phyloP scores from a whole-genome alignment of 2,888 invertebrate genomes.

The Agrochola lota region DNA sequence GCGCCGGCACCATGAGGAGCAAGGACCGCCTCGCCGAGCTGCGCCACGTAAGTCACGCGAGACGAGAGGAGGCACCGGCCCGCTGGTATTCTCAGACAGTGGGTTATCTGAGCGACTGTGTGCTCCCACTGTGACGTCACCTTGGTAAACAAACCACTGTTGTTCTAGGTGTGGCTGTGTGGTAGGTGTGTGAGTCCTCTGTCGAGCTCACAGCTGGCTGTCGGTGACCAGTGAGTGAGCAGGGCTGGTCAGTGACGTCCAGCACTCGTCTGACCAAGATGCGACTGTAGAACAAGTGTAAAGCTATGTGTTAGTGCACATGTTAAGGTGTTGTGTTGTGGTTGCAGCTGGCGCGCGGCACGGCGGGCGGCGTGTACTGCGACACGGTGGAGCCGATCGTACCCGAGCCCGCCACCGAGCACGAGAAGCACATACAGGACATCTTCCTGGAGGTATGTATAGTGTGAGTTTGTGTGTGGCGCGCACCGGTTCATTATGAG shows the following conservation, averaged over 20 bases:
- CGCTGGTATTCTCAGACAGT: neutral
- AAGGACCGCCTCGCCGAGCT: constrained; percentile 87
- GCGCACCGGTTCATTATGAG: constrained; percentile 48
- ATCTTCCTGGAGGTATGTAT: constrained; percentile 79
- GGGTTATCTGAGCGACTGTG: constrained; percentile 1
- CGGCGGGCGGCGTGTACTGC: constrained; percentile 70
- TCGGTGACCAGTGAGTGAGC: neutral
- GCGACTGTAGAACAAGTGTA: neutral
- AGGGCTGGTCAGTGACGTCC: neutral
- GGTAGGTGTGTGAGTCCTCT: neutral
- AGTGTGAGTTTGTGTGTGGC: neutral
- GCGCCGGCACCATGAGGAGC: constrained; percentile 77
- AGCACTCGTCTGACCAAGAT: neutral
- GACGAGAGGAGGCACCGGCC: neutral
- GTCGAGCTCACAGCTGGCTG: neutral
- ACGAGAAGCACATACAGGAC: constrained; percentile 71
- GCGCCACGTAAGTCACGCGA: constrained; percentile 78
- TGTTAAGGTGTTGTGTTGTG: constrained; percentile 21
- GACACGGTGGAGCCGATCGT: constrained; percentile 72
- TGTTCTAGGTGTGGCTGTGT: constrained; percentile 20
- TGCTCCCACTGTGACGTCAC: constrained; percentile 49
- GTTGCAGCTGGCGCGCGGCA: constrained; percentile 69
- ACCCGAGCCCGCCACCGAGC: constrained; percentile 38
- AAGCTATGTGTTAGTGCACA: neutral
- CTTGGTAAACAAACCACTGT: constrained; percentile 54